Base-by-base conservation (phyloP, 1,140 invertebrate genomes). In the Pogonomyrmex barbatus region DNA sequence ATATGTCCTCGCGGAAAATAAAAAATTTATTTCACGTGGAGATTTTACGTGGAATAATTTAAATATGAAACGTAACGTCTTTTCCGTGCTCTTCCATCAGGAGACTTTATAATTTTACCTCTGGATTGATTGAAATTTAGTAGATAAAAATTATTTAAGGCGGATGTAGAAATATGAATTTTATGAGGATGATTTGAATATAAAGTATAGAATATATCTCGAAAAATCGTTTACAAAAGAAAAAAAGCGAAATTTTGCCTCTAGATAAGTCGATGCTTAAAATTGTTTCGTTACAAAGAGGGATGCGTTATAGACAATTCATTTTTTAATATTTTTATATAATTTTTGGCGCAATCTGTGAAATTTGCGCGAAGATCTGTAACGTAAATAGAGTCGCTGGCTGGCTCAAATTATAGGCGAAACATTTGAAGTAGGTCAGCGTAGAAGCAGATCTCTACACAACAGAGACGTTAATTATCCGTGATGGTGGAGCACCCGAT, bases 391-490 rank as follows among this genome's bases (percentile, higher is more conserved):
- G n/a, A 52, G 30, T 71, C 14, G 17, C 14, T 36, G 24, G 24
- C 24, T 24, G 24, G 24, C 24, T 24, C 24, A 24, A 24, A 24
- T 24, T 24, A 24, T 24, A 24, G 45, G 5, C 24, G 42, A 36
- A n/a, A 47, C 24, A 36, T 54, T 68, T 68, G 24, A 77, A 62
- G 33, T 47, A 77, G 39, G 56, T 77, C 24, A 77, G 39, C n/a
- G 14, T 42, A 58, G 17, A 56, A 56, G 33, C 33, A 42, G 39
- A 47, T 45, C 14, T 4, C 17, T 54, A 10, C 3, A 45, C 12
- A 45, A 47, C 6, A 47, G 42, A 45, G 75, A 77, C 54, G 54
- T 47, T 77, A 77, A 77, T 77, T 58, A 62, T 33, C 75, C 14
- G 56, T 24, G 24, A 24, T 24, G 24, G 24, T 24, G 60, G 36